A percentile compares a stretch with the other conserved stretches of the same genome.
Evolutionary conservation across 2,797 vertebrate species (phyloP).

Genomic region (Pteropus rufus): DNA sequence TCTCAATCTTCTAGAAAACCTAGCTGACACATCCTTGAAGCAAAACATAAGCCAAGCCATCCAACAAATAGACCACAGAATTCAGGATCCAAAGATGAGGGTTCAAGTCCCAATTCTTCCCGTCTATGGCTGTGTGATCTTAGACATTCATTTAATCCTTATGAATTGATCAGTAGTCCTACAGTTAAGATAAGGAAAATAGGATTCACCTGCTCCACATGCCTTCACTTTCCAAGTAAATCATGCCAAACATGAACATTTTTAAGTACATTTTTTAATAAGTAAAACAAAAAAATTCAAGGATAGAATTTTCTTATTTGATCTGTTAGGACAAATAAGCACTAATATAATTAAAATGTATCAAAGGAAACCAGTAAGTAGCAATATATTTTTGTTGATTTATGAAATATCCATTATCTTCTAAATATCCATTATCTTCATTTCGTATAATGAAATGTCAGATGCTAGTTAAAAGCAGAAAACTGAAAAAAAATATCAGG

Average conservation of each 20-base stretch:
- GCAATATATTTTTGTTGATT: background rate
- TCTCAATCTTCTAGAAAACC: background rate
- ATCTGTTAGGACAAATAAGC: background rate
- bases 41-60: background rate
- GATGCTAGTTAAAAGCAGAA: background rate
- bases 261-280: background rate
- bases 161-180: background rate
- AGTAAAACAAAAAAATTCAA: constrained; percentile 26
- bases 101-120: background rate
- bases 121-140: background rate
- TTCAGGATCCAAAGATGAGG: background rate
- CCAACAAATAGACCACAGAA: background rate
- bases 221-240: background rate
- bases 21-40: background rate
- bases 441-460: background rate
- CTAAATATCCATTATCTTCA: background rate
- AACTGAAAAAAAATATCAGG: background rate
- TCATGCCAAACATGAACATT: background rate
- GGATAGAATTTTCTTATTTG: background rate
- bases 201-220: background rate
- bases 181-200: background rate
- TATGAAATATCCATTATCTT: background rate
- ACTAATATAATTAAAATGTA: constrained; percentile 15
- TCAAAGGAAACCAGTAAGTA: background rate
- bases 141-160: background rate